Percentiles rank a stretch among this genome's conserved stretches.
Evolutionary conservation across 2,113 vertebrate species (phyloP).

Genomic region (Podarcis raffonei): DNA sequence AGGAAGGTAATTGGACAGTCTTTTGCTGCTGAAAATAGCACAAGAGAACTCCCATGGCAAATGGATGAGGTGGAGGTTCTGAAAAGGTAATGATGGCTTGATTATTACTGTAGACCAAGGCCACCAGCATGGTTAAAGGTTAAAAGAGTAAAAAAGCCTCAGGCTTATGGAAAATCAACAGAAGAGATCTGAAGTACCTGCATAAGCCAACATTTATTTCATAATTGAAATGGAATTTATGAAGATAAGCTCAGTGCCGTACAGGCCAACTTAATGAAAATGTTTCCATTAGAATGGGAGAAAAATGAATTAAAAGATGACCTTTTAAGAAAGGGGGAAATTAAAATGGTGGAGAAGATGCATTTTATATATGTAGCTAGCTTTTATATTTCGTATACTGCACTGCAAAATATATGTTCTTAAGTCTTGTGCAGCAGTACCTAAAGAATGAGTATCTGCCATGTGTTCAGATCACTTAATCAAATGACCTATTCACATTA

Average conservation of each 20-base stretch:
- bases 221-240: background rate
- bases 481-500: background rate
- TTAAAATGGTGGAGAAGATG: background rate
- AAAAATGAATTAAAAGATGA: background rate
- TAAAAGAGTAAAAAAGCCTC: background rate
- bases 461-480: background rate
- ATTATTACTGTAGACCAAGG: background rate
- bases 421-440: background rate
- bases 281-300: background rate
- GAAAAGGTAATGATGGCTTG: background rate
- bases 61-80: constrained; percentile 5
- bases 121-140: background rate
- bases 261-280: background rate
- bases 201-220: background rate
- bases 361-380: background rate
- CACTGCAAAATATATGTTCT: background rate
- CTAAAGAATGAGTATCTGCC: background rate
- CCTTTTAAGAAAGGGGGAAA: background rate
- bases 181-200: background rate
- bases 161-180: background rate
- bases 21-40: background rate
- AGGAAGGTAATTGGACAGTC: background rate
- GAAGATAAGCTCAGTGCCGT: fast-evolving
- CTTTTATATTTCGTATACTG: background rate
- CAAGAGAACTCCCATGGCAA: background rate